These are phyloP conservation scores for Tympanuchus pallidicinctus DNA, from an alignment of 2,113 vertebrate species.

Conservation along the genomic window DNA sequence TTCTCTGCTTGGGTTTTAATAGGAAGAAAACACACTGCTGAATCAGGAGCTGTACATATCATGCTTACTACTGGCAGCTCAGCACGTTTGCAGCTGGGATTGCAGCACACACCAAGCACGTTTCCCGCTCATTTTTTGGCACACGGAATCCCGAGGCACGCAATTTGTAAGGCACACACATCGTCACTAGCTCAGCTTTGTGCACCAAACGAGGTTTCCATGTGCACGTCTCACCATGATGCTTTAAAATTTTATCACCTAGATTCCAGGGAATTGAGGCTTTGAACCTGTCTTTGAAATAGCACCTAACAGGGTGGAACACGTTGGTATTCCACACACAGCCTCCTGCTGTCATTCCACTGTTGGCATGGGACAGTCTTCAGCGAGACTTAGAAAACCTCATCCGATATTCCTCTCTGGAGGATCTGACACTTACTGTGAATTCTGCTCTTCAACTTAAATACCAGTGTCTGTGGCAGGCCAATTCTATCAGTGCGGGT, in stretches of 20 bases:
- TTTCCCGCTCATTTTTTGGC: constrained; percentile 58
- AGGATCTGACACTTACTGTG: constrained; percentile 82
- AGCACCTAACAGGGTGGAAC: constrained; percentile 50
- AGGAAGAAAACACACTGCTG: constrained; percentile 34
- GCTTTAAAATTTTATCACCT: constrained; percentile 60
- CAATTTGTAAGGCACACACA: constrained; percentile 43
- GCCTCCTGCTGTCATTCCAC: constrained; percentile 61
- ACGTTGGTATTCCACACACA: constrained; percentile 57
- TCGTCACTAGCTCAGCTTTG: constrained; percentile 34
- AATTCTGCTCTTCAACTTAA: constrained; percentile 85
- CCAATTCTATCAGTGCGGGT: constrained; percentile 82
- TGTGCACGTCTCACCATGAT: constrained; percentile 17
- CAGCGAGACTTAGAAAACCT: constrained; percentile 77
- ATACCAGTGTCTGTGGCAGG: constrained; percentile 82
- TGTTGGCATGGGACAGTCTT: constrained; percentile 79
- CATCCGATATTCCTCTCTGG: constrained; percentile 75
- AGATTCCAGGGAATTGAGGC: constrained; percentile 61
- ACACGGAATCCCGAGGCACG: constrained; percentile 17
- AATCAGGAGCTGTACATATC: constrained; percentile 48
- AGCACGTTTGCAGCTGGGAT: constrained; percentile 65
- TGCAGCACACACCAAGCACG: constrained; percentile 21
- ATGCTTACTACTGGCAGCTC: constrained; percentile 60
- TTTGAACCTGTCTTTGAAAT: constrained; percentile 61
- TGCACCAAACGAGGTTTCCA: constrained; percentile 58
- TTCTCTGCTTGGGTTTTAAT: constrained; percentile 38